These are phyloP conservation scores for Araneus ventricosus DNA, from an alignment of 1,140 invertebrate genomes.

Conservation along the genomic window DNA sequence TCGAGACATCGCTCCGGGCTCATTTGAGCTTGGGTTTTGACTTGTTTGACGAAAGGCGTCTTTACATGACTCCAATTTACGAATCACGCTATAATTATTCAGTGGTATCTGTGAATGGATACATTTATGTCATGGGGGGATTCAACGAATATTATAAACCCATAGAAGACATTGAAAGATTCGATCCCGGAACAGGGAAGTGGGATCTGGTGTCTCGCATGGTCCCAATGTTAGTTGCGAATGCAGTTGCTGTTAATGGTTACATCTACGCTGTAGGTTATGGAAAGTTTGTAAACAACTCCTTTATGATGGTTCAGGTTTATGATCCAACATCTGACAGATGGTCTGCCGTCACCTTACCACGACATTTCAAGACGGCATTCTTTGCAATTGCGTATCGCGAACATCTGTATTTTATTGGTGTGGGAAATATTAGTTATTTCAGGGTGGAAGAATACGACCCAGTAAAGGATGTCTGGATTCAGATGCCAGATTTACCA, in stretches of 20 bases:
- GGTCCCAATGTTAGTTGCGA: background rate
- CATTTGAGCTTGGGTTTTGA: background rate
- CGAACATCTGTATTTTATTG: background rate
- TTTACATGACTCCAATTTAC: background rate
- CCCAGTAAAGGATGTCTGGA: no score
- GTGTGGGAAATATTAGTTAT: background rate
- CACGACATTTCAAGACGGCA: background rate
- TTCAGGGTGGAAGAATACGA: background rate
- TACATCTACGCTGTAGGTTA: conserved; percentile 35
- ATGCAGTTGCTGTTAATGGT: background rate
- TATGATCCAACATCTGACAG: no score
- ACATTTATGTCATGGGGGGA: conserved; percentile 21
- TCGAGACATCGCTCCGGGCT: conserved; percentile 30
- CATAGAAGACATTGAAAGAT: no score
- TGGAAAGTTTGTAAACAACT: background rate
- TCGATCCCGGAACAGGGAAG: no score
- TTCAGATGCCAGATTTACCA: no score
- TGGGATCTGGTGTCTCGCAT: conserved; percentile 9
- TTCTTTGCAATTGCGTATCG: background rate
- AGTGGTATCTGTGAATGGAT: background rate
- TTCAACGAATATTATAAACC: background rate
- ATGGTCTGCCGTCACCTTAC: background rate
- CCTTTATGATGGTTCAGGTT: conserved; percentile 18
- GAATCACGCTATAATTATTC: background rate
- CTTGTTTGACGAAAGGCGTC: background rate